Base-by-base conservation (phyloP, 2,797 vertebrate genomes). In the Chrysocyon brachyurus region DNA sequence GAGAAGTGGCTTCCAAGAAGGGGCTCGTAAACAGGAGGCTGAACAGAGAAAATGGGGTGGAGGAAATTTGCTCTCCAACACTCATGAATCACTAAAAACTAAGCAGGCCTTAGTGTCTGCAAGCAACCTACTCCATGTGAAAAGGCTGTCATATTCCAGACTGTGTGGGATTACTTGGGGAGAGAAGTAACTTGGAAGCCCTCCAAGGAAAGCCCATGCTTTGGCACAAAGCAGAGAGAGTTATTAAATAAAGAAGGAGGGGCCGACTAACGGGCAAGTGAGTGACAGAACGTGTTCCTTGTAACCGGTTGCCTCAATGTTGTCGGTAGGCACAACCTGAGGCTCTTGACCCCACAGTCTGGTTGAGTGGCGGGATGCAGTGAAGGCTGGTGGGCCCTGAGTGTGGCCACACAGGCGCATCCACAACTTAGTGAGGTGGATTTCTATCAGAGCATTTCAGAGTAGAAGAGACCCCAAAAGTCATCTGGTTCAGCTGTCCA, bases 231-330 rank as follows among this genome's bases (percentile, higher is more conserved):
- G 81, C 92, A 87, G 16, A 86, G 33, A 90, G 66, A 92, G 57
- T 96, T 93, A 97, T 92, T 96, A 95, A 94, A 92, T 91, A 90
- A 96, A 95, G 85, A 95, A 87, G 24, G 49, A 75, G 92, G 73
- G 85, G 56, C 56, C 57, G 68, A 92, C 77, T 78, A 91, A 93
- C 19, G 26, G 70, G 73, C 95, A 64, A 40, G 6, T 90, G 95
- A 96, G 81, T 95, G 88, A 87, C 79, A 94, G 85, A 95, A 92
- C 61, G 54, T 59, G 83, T 75, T 86, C 68, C 83, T 93, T 91
- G 64, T 95, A 91, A 92, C 28, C 73, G 17, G 46, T 56, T 91
- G 24, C 95, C 78, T 91, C 83, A 26, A 14, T 61, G 36, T 85
- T 31, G 24, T 89, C 36, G 84, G 49, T 33, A 59, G 14, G 31